These are phyloP conservation scores for Psettodes erumei DNA, from an alignment of 2,113 vertebrate genomes.

Conservation along the genomic window DNA sequence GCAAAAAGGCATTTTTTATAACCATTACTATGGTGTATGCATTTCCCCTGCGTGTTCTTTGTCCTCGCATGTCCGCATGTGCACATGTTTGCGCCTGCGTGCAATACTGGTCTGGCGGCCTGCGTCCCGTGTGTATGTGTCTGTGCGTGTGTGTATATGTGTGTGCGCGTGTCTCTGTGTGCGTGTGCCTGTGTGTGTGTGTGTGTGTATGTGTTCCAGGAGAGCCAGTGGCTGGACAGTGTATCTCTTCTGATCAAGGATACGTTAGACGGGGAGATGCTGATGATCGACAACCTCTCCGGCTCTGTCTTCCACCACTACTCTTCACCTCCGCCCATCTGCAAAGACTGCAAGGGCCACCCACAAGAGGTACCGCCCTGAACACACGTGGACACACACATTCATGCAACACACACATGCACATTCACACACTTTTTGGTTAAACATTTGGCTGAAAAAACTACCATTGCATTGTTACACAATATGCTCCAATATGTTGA, in stretches of 20 bases:
- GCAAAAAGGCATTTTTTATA: conserved; percentile 40
- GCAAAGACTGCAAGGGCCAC: conserved; percentile 91
- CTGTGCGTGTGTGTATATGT: conserved; percentile 46
- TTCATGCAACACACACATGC: conserved; percentile 4
- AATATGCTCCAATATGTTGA: background rate
- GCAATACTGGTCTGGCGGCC: conserved; percentile 72
- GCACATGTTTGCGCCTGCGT: conserved; percentile 76
- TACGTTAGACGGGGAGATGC: conserved; percentile 97
- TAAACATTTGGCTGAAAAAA: background rate
- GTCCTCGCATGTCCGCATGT: conserved; percentile 79
- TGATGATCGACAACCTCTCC: conserved; percentile 99
- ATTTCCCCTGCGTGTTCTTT: conserved; percentile 80
- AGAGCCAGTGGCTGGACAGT: conserved; percentile 99
- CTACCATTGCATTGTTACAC: too few relatives aligned
- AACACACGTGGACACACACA: conserved; percentile 5
- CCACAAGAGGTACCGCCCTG: conserved; percentile 90
- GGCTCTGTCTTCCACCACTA: conserved; percentile 99
- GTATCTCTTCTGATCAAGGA: conserved; percentile 99
- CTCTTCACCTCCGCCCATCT: conserved; percentile 89
- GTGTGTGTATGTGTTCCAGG: conserved; percentile 84
- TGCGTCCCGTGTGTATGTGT: conserved; percentile 71
- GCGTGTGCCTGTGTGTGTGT: conserved; percentile 12
- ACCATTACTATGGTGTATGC: conserved; percentile 71
- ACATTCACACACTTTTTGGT: background rate
- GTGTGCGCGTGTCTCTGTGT: conserved; percentile 26